Conservation (phyloP, 2,888 invertebrate species). For the Eupithecia exiguata region DNA sequence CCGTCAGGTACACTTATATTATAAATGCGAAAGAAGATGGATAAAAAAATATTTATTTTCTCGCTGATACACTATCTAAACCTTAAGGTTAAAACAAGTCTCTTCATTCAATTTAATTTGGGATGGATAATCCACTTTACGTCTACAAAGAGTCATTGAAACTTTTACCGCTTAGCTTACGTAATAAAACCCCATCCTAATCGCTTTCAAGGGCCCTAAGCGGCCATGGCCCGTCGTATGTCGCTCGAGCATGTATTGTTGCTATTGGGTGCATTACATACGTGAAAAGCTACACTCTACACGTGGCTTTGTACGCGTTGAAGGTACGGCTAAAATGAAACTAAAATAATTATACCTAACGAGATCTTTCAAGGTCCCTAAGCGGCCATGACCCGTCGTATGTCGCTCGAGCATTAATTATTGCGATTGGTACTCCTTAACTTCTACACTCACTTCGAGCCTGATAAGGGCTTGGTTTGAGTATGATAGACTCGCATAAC, state of each 20-base stretch:
- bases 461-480: too few relatives aligned
- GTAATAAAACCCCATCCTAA: constrained; percentile 69
- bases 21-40: too few relatives aligned
- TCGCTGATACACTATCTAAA: too few relatives aligned
- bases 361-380: constrained; percentile 77
- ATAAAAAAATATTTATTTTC: too few relatives aligned
- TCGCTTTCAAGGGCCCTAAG: constrained; percentile 82
- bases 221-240: constrained; percentile 80
- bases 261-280: constrained; percentile 67
- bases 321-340: too few relatives aligned
- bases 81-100: not conserved
- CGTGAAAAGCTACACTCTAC: not conserved
- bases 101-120: constrained; percentile 52
- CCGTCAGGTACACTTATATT: too few relatives aligned
- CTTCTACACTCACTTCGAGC: too few relatives aligned
- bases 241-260: constrained; percentile 59
- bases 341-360: too few relatives aligned
- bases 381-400: constrained; percentile 81
- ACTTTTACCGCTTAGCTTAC: constrained; percentile 65
- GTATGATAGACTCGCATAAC: too few relatives aligned
- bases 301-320: not conserved
- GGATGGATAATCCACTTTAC: constrained; percentile 50
- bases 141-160: constrained; percentile 53
- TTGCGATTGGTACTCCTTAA: too few relatives aligned
- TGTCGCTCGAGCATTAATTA: constrained; percentile 60